phyloP scores from a whole-genome alignment of 53 echinoderm and acorn worm species.

The Hippasteria phrygiana region DNA sequence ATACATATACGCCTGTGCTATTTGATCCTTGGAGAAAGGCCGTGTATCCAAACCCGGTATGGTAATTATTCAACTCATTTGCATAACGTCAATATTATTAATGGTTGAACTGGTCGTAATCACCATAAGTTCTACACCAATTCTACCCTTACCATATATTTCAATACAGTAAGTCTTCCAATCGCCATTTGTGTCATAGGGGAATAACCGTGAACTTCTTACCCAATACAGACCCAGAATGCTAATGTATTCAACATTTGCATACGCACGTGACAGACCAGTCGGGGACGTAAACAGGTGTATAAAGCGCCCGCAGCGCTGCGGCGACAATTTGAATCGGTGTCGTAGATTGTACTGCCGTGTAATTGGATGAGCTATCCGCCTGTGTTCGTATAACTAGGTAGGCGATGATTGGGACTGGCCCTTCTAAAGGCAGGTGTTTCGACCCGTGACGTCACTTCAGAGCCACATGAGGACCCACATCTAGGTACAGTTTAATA shows the following conservation, averaged over 20 bases:
- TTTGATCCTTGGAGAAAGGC: no score
- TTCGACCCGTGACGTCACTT: not conserved
- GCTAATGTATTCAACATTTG: not conserved
- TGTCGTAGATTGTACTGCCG: not conserved
- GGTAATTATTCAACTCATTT: no score
- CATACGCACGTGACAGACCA: not conserved
- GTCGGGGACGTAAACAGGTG: not conserved
- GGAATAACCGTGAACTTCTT: not conserved
- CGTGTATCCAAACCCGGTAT: no score
- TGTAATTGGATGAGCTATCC: slow-evolving; percentile 5
- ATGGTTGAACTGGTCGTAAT: no score
- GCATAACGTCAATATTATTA: no score
- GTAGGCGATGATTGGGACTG: not conserved
- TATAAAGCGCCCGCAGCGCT: not conserved
- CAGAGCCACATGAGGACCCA: not conserved
- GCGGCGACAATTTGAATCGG: not conserved
- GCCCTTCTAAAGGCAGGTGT: not conserved
- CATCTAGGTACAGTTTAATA: not conserved
- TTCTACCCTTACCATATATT: no score
- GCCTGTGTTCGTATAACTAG: not conserved
- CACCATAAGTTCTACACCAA: no score
- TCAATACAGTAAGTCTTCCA: no score
- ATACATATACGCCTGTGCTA: no score
- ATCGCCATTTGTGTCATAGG: not conserved
- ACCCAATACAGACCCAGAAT: not conserved